These are phyloP conservation scores for Maccullochella peelii DNA, from an alignment of 2,113 vertebrate genomes.

Conservation along the genomic window DNA sequence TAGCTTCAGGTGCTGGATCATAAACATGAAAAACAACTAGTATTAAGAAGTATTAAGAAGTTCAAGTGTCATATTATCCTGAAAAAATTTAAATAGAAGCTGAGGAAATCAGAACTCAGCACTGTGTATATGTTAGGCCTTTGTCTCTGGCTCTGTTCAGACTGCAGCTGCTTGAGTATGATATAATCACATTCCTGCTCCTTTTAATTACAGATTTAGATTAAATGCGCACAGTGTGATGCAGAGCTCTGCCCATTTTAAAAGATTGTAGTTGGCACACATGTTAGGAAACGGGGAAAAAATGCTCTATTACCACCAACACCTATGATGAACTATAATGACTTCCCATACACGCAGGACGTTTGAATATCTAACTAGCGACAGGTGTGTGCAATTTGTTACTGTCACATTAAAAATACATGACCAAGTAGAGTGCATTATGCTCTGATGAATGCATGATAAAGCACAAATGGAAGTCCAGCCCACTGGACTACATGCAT, in stretches of 20 bases:
- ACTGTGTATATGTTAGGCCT: neutral
- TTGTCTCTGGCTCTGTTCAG: constrained; percentile 1
- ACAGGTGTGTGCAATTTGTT: constrained; percentile 50
- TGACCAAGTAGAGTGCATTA: constrained; percentile 29
- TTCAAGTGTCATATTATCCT: neutral
- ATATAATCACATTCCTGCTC: constrained; percentile 42
- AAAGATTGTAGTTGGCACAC: neutral
- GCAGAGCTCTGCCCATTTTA: constrained; percentile 18
- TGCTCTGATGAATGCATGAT: constrained; percentile 14
- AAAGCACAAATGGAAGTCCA: constrained; percentile 5
- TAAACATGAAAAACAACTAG: neutral
- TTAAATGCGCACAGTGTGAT: constrained; percentile 44
- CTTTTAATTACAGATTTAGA: constrained; percentile 60
- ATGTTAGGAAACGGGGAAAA: neutral
- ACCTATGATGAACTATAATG: constrained; percentile 6
- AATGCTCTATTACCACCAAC: neutral
- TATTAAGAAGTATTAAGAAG: neutral
- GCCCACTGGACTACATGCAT: neutral
- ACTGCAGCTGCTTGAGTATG: constrained; percentile 40
- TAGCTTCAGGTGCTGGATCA: neutral
- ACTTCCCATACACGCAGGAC: constrained; percentile 17
- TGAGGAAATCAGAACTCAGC: neutral
- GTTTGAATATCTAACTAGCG: constrained; percentile 18
- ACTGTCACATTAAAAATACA: constrained; percentile 57
- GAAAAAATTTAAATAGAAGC: neutral